phyloP scores from a whole-genome alignment of 2,113 vertebrate species.

The Ictalurus furcatus region DNA sequence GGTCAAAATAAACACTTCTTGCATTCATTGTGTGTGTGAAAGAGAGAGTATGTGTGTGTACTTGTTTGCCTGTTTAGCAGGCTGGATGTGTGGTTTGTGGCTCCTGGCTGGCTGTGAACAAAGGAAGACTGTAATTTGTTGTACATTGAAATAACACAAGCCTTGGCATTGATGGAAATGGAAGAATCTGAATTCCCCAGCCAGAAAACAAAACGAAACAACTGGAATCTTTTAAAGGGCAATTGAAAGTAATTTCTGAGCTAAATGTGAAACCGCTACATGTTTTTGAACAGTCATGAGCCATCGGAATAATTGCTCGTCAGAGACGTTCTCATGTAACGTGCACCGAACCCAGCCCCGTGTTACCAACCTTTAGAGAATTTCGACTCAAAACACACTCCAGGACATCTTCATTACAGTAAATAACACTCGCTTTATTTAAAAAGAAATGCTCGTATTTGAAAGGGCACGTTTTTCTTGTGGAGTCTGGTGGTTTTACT shows the following conservation, averaged over 20 bases:
- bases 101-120: slow-evolving; percentile 62
- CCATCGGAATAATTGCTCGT: not conserved
- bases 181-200: slow-evolving; percentile 17
- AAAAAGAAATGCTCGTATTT: slow-evolving; percentile 26
- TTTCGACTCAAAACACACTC: not conserved
- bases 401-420: slow-evolving; percentile 29
- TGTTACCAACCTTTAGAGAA: not conserved
- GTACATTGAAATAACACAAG: slow-evolving; percentile 42
- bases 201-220: slow-evolving; percentile 9
- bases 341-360: not conserved
- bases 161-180: slow-evolving; percentile 28
- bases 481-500: slow-evolving; percentile 22
- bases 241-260: not conserved
- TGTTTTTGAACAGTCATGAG: slow-evolving; percentile 16
- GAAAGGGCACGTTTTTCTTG: slow-evolving; percentile 25
- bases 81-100: slow-evolving; percentile 49
- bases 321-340: not conserved
- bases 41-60: slow-evolving; percentile 28
- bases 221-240: slow-evolving; percentile 6
- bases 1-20: slow-evolving; percentile 43
- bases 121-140: slow-evolving; percentile 58
- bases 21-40: slow-evolving; percentile 5
- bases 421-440: slow-evolving; percentile 22
- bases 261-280: slow-evolving; percentile 15
- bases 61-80: slow-evolving; percentile 39